Base-by-base conservation (phyloP, 2,888 invertebrate species). In the Lochmaea capreae region DNA sequence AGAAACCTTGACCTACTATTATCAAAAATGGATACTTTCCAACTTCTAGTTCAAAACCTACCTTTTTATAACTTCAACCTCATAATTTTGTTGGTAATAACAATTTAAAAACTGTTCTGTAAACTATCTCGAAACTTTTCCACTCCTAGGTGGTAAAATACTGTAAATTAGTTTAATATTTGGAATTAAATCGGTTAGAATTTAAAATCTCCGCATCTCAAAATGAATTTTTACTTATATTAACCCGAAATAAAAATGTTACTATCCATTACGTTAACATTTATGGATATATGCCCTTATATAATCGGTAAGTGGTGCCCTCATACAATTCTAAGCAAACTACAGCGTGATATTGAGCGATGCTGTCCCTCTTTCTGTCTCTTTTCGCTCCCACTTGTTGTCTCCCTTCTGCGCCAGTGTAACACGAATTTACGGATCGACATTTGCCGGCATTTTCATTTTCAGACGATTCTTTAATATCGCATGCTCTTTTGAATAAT, bases 271-370 rank as follows among this genome's bases (percentile, higher is more conserved):
- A 46, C 4, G 46, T 33, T 26, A 22, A 33, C 59, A 42, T 62
- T 26, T 11, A 26, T 26, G 26, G 52, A 14, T 26, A 65, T 52
- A 12, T n/a, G 8, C 52, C 12, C 33, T 33, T 54, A 33, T 59
- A 61, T 22, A 63, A 39, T 67, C 62, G 81, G 80, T 72, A 80
- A 76, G 80, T 84, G 81, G 83, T 83, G 84, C 81, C 84, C 76
- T 68, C 76, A 54, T 57, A 77, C 83, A 79, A 76, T 76, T 76
- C 75, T 77, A 77, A 79, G 79, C 80, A 80, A 85, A 85, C 84
- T 82, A 67, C 73, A 77, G 65, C 72, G 73, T 73, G 73, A 82
- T 85, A 84, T 84, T 84, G 84, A 84, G 83, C 84, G 83, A 80
- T 72, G 78, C 76, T 78, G 74, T 77, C 72, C 67, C 76, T 71